These are phyloP conservation scores for Musca vetustissima DNA, from an alignment of 1,140 invertebrate species.

Conservation along the genomic window DNA sequence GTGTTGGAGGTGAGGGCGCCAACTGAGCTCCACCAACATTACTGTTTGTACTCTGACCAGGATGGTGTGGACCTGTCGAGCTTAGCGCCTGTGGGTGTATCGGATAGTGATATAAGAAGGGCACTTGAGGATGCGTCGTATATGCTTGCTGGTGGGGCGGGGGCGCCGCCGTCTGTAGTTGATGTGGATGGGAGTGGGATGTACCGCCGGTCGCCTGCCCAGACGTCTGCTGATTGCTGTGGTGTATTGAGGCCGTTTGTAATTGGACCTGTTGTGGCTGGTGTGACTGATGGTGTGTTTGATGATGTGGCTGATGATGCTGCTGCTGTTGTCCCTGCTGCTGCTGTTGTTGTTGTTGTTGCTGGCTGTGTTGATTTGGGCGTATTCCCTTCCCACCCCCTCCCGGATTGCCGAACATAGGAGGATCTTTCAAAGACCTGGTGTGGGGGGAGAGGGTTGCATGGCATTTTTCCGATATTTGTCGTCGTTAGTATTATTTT, in stretches of 20 bases:
- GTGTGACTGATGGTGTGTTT: slow-evolving; percentile 25
- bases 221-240: slow-evolving; percentile 30
- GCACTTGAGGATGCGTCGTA: slow-evolving; percentile 31
- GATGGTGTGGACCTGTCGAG: slow-evolving; percentile 38
- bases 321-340: slow-evolving; percentile 30
- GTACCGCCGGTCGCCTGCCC: slow-evolving; percentile 29
- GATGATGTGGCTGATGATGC: slow-evolving; percentile 21
- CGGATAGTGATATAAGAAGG: slow-evolving; percentile 36
- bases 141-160: slow-evolving; percentile 33
- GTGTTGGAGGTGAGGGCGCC: slow-evolving; percentile 25
- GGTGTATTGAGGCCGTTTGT: slow-evolving; percentile 11
- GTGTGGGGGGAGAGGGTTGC: no score
- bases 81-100: slow-evolving; percentile 26
- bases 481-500: no score
- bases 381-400: slow-evolving; percentile 55
- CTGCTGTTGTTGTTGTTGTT: slow-evolving; percentile 25
- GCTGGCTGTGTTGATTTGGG: slow-evolving; percentile 48
- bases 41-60: slow-evolving; percentile 36
- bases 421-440: slow-evolving; percentile 52
- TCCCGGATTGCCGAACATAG: slow-evolving; percentile 53
- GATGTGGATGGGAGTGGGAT: slow-evolving; percentile 32
- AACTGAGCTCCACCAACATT: slow-evolving; percentile 28
- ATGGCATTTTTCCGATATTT: no score
- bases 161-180: slow-evolving; percentile 35
- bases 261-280: slow-evolving; percentile 25